Evolutionary conservation across 2,888 invertebrate species (phyloP), one percentile per base, ranked within the genome.

Genomic region (Xanthia icteritia): DNA sequence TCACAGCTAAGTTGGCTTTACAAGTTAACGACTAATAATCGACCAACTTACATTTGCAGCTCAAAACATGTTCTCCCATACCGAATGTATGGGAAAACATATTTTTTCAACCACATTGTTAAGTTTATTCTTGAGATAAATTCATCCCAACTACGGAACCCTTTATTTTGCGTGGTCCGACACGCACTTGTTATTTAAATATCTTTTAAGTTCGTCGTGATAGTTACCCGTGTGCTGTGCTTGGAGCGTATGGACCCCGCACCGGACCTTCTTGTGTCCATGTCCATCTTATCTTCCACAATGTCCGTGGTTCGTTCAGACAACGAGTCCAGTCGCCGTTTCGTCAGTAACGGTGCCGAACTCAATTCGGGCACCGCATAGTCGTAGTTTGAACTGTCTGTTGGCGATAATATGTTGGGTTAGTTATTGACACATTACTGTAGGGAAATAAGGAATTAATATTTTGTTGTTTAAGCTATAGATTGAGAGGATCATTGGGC

Each of bases 351-450:
- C 77, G 98, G 98, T 86, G 97, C 97, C 3, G 97, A 98, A 85
- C 98, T 97, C 88, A 98, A 95, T 95, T 98, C 98, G 31, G 98
- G 98, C 84, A 98, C 98, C 76, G 98, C 98, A 94, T 98, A 98
- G 94, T 98, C 98, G 94, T 98, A 98, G 87, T 95, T 96, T 4
- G 97, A 97, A 85, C 97, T 97, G 93, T 98, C 98, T 97, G 95
- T 84, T 81, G 56, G 27, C 6, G 51, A 9, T 5, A 76, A 76
- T 36, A 36, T 36, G n/a, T 17, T n/a, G 36, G 11, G n/a, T 68
- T 20, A 36, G 6, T 61, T 68, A 11, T 68, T 31, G 23, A 31
- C 15, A 65, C 1, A 42, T 42, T 15, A 31, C 31, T 31, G 31
- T 31, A 31, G 31, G 0, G 63, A 8, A 39, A 15, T 8, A 39